Evolutionary conservation across 2,888 invertebrate species (phyloP).

Genomic region (Phoenoteleia sp.): DNA sequence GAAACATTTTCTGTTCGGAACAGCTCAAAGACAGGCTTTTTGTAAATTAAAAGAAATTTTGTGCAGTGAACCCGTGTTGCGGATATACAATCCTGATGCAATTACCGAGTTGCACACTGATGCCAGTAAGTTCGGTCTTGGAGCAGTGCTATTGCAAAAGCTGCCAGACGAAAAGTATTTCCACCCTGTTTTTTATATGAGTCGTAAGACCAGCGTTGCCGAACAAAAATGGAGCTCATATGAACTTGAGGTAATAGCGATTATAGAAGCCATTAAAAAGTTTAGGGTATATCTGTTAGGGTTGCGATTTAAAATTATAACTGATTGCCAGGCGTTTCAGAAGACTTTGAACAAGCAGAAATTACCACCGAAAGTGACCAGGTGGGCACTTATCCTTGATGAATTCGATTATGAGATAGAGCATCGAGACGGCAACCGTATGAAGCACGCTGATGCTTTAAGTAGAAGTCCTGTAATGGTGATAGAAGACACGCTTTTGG

Average conservation of each 20-base stretch:
- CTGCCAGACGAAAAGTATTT: constrained; percentile 65
- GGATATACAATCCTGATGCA: constrained; percentile 1
- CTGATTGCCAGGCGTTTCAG: no score
- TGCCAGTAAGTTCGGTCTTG: background rate
- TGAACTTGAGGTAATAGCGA: constrained; percentile 75
- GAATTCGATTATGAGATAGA: constrained; percentile 13
- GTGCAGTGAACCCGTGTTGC: constrained; percentile 1
- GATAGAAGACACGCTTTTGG: constrained; percentile 32
- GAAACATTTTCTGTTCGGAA: constrained; percentile 29
- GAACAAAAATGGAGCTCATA: constrained; percentile 76
- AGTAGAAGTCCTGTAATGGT: constrained; percentile 55
- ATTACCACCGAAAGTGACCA: background rate
- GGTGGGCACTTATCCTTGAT: background rate
- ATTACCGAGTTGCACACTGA: constrained; percentile 18
- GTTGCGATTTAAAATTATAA: background rate
- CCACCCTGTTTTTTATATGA: constrained; percentile 75
- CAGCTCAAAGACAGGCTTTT: constrained; percentile 34
- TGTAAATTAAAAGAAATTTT: background rate
- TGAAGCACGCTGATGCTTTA: constrained; percentile 57
- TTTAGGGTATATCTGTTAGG: constrained; percentile 33
- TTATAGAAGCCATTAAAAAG: constrained; percentile 75
- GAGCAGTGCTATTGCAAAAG: background rate
- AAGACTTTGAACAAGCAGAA: no score
- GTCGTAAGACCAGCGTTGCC: constrained; percentile 15
- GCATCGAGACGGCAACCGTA: background rate